Base-by-base conservation (phyloP, 1,140 invertebrate genomes). In the Drosophila pruinosa region DNA sequence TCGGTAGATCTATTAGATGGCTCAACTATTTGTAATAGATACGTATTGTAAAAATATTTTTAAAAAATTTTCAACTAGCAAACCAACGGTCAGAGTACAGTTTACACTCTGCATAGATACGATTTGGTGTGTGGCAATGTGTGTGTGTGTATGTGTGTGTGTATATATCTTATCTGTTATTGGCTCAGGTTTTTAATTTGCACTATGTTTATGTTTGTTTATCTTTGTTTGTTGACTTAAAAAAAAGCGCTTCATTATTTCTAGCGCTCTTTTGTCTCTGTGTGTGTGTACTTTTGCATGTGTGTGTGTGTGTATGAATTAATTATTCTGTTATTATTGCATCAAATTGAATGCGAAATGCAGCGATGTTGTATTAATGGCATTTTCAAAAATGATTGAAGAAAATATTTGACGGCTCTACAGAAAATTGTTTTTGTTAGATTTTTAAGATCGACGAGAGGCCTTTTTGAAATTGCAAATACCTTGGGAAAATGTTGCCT, bases 41-140 rank as follows among this genome's bases (percentile, higher is more conserved):
- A 78, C 48, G 76, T 78, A 72, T 71, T 41, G 57, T 72, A 68
- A 73, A 88, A 86, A 81, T 75, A 88, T 86, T 78, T 86, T 64
- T 70, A 62, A 75, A 85, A 85, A 85, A 82, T 74, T 82, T 86
- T 86, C 81, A 86, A 74, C 81, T 88, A 88, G 76, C 78, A 86
- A 88, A 81, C 82, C 82, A 88, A 88, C 82, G 77, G 78, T 74
- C 50, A 58, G 67, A 76, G 75, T 88, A 88, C 82, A 88, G 82
- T 88, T 88, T 88, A 88, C 82, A 88, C 78, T 82, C 70, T 71
- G 61, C 57, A 43, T 50, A 78, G 64, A 67, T 63, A 61, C 50
- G 15, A 47, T 52, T 53, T 59, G 24, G 43, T 41, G 75, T 67
- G 50, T 68, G 34, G 64, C 31, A 72, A 21, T 59, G 47, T 54